Conservation (phyloP, 2,888 invertebrate species). For the Alloplasta piceator region DNA sequence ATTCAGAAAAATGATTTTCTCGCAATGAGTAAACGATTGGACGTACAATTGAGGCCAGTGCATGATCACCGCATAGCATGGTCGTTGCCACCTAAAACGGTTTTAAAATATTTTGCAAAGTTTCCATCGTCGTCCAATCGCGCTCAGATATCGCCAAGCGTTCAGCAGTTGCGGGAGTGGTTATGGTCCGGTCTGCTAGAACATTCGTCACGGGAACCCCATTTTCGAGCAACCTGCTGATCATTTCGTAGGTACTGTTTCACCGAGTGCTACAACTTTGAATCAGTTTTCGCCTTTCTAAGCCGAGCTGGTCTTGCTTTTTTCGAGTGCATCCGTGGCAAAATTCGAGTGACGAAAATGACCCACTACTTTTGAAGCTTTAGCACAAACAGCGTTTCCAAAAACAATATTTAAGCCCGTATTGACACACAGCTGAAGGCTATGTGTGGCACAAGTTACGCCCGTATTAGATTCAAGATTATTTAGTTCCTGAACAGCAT, state of each 20-base stretch:
- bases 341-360: conserved; percentile 44
- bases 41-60: conserved; percentile 1
- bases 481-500: conserved; percentile 30
- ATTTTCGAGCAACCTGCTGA: conserved; percentile 36
- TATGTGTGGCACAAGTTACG: conserved; percentile 50
- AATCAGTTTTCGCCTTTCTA: conserved; percentile 38
- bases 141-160: conserved; percentile 35
- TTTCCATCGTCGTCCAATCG: conserved; percentile 52
- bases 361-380: conserved; percentile 17
- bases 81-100: conserved; percentile 37
- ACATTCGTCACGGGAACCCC: conserved; percentile 36
- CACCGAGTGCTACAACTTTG: conserved; percentile 54
- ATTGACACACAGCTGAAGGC: conserved; percentile 44
- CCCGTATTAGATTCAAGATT: not conserved
- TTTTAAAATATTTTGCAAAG: conserved; percentile 20
- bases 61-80: conserved; percentile 41
- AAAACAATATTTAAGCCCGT: conserved; percentile 16
- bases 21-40: conserved; percentile 19
- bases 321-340: conserved; percentile 41
- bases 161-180: conserved; percentile 16
- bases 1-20: conserved; percentile 3
- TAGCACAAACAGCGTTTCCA: not conserved
- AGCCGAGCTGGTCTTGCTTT: conserved; percentile 54
- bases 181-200: conserved; percentile 39
- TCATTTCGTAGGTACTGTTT: conserved; percentile 48